phyloP scores from a whole-genome alignment of 53 echinoderm and acorn worm genomes.

The Antedon mediterranea region DNA sequence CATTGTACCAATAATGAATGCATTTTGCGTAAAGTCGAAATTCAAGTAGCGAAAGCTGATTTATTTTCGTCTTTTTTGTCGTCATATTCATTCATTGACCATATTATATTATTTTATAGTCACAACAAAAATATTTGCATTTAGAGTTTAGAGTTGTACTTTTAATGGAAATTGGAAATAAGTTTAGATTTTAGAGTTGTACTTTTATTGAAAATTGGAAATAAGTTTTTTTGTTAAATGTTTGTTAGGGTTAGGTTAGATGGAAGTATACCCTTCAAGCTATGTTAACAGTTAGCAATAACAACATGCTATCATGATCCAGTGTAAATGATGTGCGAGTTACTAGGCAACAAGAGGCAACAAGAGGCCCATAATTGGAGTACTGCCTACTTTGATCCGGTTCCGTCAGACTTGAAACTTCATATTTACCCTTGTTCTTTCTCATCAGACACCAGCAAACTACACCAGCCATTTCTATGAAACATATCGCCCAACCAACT shows the following conservation, averaged over 20 bases:
- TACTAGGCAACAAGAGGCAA: neutral
- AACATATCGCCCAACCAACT: neutral
- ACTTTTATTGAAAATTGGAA: no score
- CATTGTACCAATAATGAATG: no score
- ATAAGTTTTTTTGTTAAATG: no score
- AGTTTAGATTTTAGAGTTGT: no score
- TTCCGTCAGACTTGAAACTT: neutral
- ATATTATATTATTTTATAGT: no score
- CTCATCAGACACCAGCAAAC: neutral
- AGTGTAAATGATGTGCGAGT: neutral
- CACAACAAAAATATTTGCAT: no score
- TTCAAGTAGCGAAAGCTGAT: no score
- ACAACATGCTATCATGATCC: neutral
- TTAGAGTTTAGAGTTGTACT: no score
- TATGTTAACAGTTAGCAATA: neutral
- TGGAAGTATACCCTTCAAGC: neutral
- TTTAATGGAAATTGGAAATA: no score
- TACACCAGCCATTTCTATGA: neutral
- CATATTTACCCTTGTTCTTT: neutral
- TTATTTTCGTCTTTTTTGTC: no score
- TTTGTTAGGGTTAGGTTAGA: neutral
- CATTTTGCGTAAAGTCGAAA: no score
- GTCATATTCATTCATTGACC: no score
- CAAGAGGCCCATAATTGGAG: neutral
- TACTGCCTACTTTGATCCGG: constrained; percentile 1